Conservation (phyloP, 2,113 vertebrate species). For the Eptatretus burgeri region DNA sequence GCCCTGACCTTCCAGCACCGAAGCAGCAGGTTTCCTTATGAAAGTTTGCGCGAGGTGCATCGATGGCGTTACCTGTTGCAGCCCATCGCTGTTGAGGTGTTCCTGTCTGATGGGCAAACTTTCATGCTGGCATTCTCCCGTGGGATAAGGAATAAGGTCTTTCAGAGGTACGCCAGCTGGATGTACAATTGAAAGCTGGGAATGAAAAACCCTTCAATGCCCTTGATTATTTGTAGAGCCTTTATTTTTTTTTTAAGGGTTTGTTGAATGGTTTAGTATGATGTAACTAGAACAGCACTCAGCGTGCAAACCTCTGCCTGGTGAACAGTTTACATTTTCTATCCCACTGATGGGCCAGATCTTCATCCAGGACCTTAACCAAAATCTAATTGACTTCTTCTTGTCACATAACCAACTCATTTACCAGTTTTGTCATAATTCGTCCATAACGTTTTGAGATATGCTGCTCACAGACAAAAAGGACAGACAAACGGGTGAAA, state of each 20-base stretch:
- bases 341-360: too few relatives aligned
- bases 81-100: constrained; percentile 91
- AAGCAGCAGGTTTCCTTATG: constrained; percentile 85
- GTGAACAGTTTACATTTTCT: too few relatives aligned
- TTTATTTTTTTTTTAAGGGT: background rate
- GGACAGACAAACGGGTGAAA: too few relatives aligned
- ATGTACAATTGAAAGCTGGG: background rate
- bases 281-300: background rate
- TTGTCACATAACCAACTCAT: too few relatives aligned
- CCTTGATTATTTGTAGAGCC: background rate
- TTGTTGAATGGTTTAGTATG: background rate
- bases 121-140: constrained; percentile 86
- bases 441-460: too few relatives aligned
- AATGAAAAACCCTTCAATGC: too few relatives aligned
- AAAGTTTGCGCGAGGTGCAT: constrained; percentile 93
- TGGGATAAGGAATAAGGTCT: constrained; percentile 91
- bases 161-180: constrained; percentile 41
- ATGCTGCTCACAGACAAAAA: too few relatives aligned
- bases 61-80: constrained; percentile 83
- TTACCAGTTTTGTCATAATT: too few relatives aligned
- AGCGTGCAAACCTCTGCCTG: too few relatives aligned
- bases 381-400: too few relatives aligned
- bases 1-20: constrained; percentile 74
- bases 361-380: too few relatives aligned
- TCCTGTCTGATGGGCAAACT: constrained; percentile 87